These are phyloP conservation scores for Pyrrhosoma nymphula DNA, from an alignment of 2,888 invertebrate genomes.

Conservation along the genomic window DNA sequence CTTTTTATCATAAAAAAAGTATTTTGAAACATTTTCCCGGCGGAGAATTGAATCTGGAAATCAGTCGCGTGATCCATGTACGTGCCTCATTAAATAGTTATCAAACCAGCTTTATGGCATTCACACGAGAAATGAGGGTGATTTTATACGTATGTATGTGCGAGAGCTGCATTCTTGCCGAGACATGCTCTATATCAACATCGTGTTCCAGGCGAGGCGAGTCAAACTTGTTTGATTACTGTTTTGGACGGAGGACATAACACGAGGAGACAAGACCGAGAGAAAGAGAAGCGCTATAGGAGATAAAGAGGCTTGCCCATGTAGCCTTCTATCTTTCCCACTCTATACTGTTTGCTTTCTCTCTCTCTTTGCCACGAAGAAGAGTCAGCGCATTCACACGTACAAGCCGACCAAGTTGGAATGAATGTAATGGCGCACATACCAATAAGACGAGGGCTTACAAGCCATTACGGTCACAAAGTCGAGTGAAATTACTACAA, in stretches of 20 bases:
- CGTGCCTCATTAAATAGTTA: slow-evolving; percentile 7
- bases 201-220: background rate
- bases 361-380: background rate
- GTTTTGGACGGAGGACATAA: background rate
- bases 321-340: no score
- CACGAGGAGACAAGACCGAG: background rate
- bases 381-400: no score
- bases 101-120: background rate
- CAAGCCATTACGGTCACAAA: background rate
- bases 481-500: background rate
- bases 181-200: background rate
- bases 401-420: background rate
- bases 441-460: background rate
- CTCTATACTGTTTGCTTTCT: background rate
- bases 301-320: background rate
- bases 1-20: background rate
- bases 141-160: background rate
- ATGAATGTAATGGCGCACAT: background rate
- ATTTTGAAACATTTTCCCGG: background rate
- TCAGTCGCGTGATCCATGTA: background rate
- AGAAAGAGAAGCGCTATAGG: no score
- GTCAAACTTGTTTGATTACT: background rate
- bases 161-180: background rate
- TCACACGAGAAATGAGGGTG: background rate
- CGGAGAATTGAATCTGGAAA: background rate